Evolutionary conservation across 2,113 vertebrate genomes (phyloP).

Genomic region (Cyphomyrus plagiostoma): DNA sequence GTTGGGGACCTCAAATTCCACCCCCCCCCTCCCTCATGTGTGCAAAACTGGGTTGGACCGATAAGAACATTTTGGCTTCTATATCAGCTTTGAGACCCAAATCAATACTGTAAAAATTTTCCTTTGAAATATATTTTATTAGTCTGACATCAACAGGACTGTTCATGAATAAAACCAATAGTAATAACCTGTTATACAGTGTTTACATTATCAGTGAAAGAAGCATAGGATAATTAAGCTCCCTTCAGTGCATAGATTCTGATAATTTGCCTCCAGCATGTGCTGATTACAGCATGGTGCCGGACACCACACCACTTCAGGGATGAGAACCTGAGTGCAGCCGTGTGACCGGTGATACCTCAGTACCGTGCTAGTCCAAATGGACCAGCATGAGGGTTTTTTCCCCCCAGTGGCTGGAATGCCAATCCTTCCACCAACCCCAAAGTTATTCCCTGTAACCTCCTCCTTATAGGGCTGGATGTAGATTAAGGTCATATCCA

Average conservation of each 20-base stretch:
- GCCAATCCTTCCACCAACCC: too few species aligned
- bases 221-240: background rate
- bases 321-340: too few species aligned
- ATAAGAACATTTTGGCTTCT: background rate
- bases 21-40: background rate
- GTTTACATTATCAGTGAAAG: background rate
- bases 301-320: too few species aligned
- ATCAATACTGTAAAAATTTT: background rate
- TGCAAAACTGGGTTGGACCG: background rate
- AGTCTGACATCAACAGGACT: background rate
- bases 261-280: background rate
- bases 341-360: too few species aligned
- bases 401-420: too few species aligned
- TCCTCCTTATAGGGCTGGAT: too few species aligned
- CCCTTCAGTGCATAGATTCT: background rate
- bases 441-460: too few species aligned
- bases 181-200: background rate
- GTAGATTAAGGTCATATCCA: too few species aligned
- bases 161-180: background rate
- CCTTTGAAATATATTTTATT: background rate
- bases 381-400: too few species aligned
- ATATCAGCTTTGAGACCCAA: background rate
- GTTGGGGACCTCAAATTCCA: background rate
- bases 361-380: too few species aligned
- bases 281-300: too few species aligned